Evolutionary conservation across 2,888 invertebrate species (phyloP).

Genomic region (Barypeithes pellucidus): DNA sequence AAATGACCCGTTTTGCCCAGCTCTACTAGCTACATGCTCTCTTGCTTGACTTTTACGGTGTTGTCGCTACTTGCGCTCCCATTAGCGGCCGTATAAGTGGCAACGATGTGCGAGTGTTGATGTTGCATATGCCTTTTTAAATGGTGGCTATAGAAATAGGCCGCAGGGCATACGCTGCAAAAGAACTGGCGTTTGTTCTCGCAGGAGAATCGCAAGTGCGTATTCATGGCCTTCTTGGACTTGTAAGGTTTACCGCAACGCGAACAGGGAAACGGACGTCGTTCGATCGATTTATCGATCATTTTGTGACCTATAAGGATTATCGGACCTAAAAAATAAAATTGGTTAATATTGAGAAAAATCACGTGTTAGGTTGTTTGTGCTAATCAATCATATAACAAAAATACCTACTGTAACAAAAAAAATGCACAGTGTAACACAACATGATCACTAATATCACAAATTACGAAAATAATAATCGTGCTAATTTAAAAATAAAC

Average conservation of each 20-base stretch:
- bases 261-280: slow-evolving; percentile 55
- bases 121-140: slow-evolving; percentile 60
- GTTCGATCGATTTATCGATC: slow-evolving; percentile 21
- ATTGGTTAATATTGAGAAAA: not conserved
- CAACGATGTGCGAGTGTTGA: slow-evolving; percentile 47
- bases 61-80: slow-evolving; percentile 2
- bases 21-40: slow-evolving; percentile 37
- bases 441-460: not conserved
- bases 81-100: slow-evolving; percentile 10
- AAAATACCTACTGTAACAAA: slow-evolving; percentile 14
- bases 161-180: slow-evolving; percentile 60
- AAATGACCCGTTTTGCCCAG: slow-evolving; percentile 14
- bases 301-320: slow-evolving; percentile 20
- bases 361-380: not conserved
- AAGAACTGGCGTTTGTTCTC: slow-evolving; percentile 61
- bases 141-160: slow-evolving; percentile 63
- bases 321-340: slow-evolving; percentile 27
- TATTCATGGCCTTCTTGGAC: slow-evolving; percentile 62
- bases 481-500: not conserved
- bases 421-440: not conserved
- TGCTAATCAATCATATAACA: not conserved
- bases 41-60: not conserved
- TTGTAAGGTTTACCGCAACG: slow-evolving; percentile 62
- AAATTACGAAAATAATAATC: not conserved
- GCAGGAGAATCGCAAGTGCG: slow-evolving; percentile 61